phyloP scores from a whole-genome alignment of 1,140 invertebrate genomes.

The Copidosoma floridanum region DNA sequence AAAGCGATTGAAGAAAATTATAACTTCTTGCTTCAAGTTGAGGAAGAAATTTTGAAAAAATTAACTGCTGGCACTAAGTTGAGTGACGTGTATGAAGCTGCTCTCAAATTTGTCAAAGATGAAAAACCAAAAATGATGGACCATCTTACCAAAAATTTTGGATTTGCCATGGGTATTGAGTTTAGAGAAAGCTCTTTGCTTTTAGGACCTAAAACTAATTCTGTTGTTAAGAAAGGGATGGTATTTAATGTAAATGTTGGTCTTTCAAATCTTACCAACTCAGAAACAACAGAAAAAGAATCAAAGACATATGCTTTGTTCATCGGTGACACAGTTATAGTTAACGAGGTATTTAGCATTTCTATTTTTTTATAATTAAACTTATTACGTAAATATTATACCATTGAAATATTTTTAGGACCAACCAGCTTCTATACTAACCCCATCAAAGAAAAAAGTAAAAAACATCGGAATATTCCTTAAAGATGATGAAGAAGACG shows the following conservation, averaged over 20 bases:
- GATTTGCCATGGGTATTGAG: constrained; percentile 96
- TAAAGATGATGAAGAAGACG: constrained; percentile 89
- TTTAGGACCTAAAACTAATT: constrained; percentile 85
- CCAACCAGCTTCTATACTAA: constrained; percentile 81
- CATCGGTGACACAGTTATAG: constrained; percentile 94
- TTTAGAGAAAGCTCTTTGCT: constrained; percentile 93
- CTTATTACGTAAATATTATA: background rate
- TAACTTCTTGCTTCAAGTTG: constrained; percentile 86
- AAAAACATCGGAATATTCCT: constrained; percentile 97
- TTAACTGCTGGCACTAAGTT: constrained; percentile 82
- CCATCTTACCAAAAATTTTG: constrained; percentile 92
- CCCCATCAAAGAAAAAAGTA: constrained; percentile 91
- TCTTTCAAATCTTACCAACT: constrained; percentile 83
- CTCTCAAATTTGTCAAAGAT: constrained; percentile 79
- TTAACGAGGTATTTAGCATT: constrained; percentile 72
- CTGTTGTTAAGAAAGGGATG: constrained; percentile 89
- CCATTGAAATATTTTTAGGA: constrained; percentile 54
- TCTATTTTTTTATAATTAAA: background rate
- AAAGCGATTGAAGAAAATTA: constrained; percentile 81
- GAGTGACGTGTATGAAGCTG: constrained; percentile 85
- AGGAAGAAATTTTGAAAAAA: constrained; percentile 87
- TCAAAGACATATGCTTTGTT: constrained; percentile 93
- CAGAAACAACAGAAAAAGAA: constrained; percentile 78
- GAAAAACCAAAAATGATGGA: constrained; percentile 85
- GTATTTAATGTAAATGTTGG: constrained; percentile 96